phyloP scores from a whole-genome alignment of 2,113 vertebrate genomes.

The Ariopsis seemanni region DNA sequence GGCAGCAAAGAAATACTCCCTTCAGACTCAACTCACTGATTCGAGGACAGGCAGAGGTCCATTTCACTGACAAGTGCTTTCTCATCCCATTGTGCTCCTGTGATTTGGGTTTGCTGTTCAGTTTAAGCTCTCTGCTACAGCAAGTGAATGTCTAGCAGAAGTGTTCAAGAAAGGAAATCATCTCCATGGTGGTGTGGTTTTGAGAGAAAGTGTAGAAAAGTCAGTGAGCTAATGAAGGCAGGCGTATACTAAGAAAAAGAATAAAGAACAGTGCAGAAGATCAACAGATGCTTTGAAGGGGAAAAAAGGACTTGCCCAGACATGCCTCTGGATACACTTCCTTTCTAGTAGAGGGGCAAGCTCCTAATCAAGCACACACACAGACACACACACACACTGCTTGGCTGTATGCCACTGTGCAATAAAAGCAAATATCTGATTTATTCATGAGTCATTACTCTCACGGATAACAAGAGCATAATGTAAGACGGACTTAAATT shows the following conservation, averaged over 20 bases:
- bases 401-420: constrained; percentile 28
- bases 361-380: constrained; percentile 6
- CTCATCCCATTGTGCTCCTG: neutral
- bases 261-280: constrained; percentile 44
- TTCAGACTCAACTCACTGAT: constrained; percentile 45
- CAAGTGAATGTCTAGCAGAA: neutral
- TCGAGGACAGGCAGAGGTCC: neutral
- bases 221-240: constrained; percentile 48
- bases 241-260: constrained; percentile 35
- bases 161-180: constrained; percentile 15
- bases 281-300: constrained; percentile 41
- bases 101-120: neutral
- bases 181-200: neutral
- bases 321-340: constrained; percentile 59
- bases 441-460: neutral
- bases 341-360: constrained; percentile 1
- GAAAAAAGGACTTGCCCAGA: constrained; percentile 57
- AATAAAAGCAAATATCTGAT: constrained; percentile 29
- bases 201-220: constrained; percentile 47
- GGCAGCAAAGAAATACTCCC: constrained; percentile 57
- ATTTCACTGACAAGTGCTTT: neutral
- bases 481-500: constrained; percentile 32
- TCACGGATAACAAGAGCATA: neutral
- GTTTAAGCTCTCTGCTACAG: neutral
- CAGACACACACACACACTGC: constrained; percentile 32